phyloP scores from a whole-genome alignment of 2,888 invertebrate species.

The Cinara cedri region DNA sequence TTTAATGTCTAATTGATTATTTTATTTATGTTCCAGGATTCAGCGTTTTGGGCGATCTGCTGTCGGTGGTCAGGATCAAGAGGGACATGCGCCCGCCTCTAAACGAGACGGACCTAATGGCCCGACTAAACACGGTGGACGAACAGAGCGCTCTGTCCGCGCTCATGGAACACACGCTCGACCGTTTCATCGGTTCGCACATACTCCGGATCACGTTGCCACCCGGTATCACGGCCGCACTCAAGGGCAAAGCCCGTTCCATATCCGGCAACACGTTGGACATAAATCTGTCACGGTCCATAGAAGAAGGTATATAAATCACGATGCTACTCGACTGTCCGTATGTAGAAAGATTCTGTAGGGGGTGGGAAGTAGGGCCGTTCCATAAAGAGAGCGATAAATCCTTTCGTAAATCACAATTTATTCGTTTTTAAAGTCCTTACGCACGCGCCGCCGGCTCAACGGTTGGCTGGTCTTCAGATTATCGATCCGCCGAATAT shows the following conservation, averaged over 20 bases:
- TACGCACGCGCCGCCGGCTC: no score
- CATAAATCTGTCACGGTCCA: conserved; percentile 60
- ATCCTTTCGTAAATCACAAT: no score
- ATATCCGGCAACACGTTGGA: conserved; percentile 61
- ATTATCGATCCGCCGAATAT: no score
- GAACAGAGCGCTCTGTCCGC: conserved; percentile 62
- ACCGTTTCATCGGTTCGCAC: conserved; percentile 68
- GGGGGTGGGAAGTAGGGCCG: no score
- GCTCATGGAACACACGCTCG: conserved; percentile 64
- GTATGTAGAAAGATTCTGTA: no score
- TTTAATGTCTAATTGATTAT: background rate
- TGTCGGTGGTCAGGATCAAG: conserved; percentile 60
- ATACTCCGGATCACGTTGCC: conserved; percentile 63
- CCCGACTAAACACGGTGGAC: conserved; percentile 58
- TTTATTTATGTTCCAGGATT: conserved; percentile 57
- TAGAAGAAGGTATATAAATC: conserved; percentile 53
- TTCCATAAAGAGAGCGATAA: no score
- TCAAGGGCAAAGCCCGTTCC: conserved; percentile 60
- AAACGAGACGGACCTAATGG: conserved; percentile 59
- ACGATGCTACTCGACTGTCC: background rate
- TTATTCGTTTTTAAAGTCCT: no score
- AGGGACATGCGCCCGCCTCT: conserved; percentile 58
- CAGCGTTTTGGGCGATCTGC: conserved; percentile 59
- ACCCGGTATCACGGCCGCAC: conserved; percentile 60
- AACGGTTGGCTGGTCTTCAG: no score